Conservation (phyloP, 2,888 invertebrate species). For the Automeris io region DNA sequence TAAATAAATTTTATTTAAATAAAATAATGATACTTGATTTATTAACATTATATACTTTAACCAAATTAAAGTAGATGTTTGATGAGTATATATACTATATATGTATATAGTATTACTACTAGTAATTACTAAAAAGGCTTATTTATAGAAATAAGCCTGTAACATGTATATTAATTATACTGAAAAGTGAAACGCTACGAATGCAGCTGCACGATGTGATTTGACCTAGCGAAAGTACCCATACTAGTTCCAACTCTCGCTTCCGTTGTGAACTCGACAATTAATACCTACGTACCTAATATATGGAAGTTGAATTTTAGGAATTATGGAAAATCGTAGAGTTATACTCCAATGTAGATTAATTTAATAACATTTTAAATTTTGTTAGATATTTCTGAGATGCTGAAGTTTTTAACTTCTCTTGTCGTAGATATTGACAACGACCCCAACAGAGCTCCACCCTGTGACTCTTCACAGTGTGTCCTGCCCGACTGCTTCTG, state of each 20-base stretch:
- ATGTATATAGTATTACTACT: too few species aligned
- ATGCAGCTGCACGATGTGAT: conserved; percentile 48
- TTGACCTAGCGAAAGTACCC: conserved; percentile 68
- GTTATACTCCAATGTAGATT: too few species aligned
- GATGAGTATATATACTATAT: conserved; percentile 10
- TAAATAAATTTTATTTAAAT: too few species aligned
- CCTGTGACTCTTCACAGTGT: conserved; percentile 91
- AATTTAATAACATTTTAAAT: too few species aligned
- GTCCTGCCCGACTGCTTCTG: conserved; percentile 95
- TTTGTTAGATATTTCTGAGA: too few species aligned
- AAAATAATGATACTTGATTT: too few species aligned
- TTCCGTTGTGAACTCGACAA: conserved; percentile 13
- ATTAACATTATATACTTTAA: too few species aligned
- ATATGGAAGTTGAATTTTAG: not conserved
- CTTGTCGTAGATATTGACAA: conserved; percentile 88
- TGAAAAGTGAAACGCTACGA: conserved; percentile 66
- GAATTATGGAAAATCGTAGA: not conserved
- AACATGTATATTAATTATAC: conserved; percentile 17
- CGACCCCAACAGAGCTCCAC: conserved; percentile 94
- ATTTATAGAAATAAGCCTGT: conserved; percentile 8
- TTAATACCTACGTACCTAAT: too few species aligned
- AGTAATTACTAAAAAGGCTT: too few species aligned
- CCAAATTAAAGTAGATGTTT: conserved; percentile 1
- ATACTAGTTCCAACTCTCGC: conserved; percentile 55
- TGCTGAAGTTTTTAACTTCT: conserved; percentile 6